Evolutionary conservation across 2,888 invertebrate species (phyloP), one percentile per base, ranked within the genome.

Genomic region (Lymantria monacha): DNA sequence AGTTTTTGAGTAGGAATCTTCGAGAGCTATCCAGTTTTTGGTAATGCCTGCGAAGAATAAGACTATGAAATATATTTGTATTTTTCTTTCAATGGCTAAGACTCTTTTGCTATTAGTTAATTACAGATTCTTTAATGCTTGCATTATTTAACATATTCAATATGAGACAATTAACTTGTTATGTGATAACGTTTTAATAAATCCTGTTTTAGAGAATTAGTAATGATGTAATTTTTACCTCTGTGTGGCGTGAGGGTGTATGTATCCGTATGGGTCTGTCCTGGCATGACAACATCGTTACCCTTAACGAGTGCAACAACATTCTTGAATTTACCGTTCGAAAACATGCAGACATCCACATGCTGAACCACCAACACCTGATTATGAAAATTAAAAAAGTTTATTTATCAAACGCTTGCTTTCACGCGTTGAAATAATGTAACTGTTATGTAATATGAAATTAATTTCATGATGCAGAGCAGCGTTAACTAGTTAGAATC

Each of bases 321-420:
- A 81, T 97, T 97, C 87, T 97, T 97, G 90, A 97, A 97, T 85
- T 97, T 97, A 0, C 97, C 97, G 73, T 97, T 97, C 63, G 97
- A 97, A 86, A 98, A 97, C 96, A 98, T 97, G 84, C 97, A 97
- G 0, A 98, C 97, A 77, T 97, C 97, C 22, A 97, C 97, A 81
- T 97, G 96, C 77, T 97, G 97, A 2, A 97, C 95, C 51, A 97
- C 94, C 74, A 96, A 93, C 7, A 96, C 94, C 97, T 97, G 52
- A 15, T 14, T 7, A 10, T 10, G 46, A 55, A 55, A 52, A 31
- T 54, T 49, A 8, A 9, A 36, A 46, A 46, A 12, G 11, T n/a
- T 22, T 5, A 22, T 11, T 22, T 22, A 22, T 22, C 5, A 22
- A 22, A 22, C 22, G 22, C n/a, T n/a, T n/a, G n/a, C n/a, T n/a